Evolutionary conservation across 2,888 invertebrate species (phyloP).

Genomic region (Geophilus truncorum): DNA sequence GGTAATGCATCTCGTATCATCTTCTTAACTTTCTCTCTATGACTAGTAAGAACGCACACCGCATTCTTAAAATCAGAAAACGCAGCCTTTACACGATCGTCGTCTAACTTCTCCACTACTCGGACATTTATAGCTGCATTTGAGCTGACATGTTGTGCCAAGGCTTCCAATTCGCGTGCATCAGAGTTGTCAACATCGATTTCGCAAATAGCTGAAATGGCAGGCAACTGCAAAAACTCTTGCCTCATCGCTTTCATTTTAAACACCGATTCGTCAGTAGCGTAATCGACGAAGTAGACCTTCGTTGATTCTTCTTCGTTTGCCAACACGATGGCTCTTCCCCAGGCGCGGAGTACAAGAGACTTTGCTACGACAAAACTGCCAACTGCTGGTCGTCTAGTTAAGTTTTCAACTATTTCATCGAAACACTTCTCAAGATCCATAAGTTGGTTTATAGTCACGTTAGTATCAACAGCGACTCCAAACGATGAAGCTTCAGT

Average conservation of each 20-base stretch:
- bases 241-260: neutral
- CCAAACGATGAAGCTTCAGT: too few species aligned
- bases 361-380: neutral
- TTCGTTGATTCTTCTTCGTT: neutral
- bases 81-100: neutral
- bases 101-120: neutral
- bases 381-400: neutral
- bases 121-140: neutral
- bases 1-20: too few species aligned
- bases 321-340: neutral
- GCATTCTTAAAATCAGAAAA: neutral
- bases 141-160: neutral
- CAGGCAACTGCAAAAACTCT: neutral
- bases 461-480: neutral
- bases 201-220: neutral
- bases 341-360: neutral
- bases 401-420: too few species aligned
- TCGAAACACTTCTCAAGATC: neutral
- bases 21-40: neutral
- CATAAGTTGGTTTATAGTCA: neutral
- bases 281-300: neutral
- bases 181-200: neutral
- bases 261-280: neutral
- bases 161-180: neutral
- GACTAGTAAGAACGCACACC: neutral